These are phyloP conservation scores for Leptonema lineaticorne DNA, from an alignment of 1,140 invertebrate species.

Conservation along the genomic window DNA sequence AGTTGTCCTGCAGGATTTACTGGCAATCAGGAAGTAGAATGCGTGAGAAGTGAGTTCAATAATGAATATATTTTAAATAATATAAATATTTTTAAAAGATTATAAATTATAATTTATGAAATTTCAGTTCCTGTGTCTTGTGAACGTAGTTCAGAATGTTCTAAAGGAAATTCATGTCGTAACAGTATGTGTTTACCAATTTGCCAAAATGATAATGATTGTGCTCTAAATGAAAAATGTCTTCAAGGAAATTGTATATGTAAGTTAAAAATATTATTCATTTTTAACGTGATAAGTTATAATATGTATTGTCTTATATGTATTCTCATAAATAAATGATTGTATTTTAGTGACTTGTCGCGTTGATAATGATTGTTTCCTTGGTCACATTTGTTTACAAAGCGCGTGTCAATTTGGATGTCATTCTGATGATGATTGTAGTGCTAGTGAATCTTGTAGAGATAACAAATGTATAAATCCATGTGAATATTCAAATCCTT, in stretches of 20 bases:
- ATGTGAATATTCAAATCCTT: constrained; percentile 68
- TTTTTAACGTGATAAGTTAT: background rate
- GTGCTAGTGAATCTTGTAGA: constrained; percentile 75
- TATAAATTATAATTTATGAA: constrained; percentile 13
- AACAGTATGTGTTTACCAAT: constrained; percentile 76
- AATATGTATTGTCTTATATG: constrained; percentile 8
- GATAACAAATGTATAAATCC: constrained; percentile 79
- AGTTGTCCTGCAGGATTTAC: constrained; percentile 83
- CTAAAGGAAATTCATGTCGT: constrained; percentile 66
- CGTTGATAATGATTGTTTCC: constrained; percentile 87
- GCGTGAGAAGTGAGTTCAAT: constrained; percentile 66
- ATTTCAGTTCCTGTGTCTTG: constrained; percentile 77
- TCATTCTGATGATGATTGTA: constrained; percentile 82
- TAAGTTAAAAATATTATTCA: constrained; percentile 54
- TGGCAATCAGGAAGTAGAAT: constrained; percentile 81
- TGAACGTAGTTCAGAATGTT: constrained; percentile 67
- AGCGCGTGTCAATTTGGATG: constrained; percentile 86
- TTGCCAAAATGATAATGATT: constrained; percentile 77
- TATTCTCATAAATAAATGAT: constrained; percentile 9
- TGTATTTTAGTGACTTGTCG: constrained; percentile 74
- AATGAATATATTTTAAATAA: background rate
- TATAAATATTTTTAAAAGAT: background rate
- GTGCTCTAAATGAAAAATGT: constrained; percentile 90
- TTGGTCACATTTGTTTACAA: constrained; percentile 83
- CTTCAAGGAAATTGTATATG: constrained; percentile 74